A percentile compares a stretch with the other conserved stretches of the same genome.
Evolutionary conservation across 2,113 vertebrate genomes (phyloP).

Genomic region (Leptobrachium leishanense): DNA sequence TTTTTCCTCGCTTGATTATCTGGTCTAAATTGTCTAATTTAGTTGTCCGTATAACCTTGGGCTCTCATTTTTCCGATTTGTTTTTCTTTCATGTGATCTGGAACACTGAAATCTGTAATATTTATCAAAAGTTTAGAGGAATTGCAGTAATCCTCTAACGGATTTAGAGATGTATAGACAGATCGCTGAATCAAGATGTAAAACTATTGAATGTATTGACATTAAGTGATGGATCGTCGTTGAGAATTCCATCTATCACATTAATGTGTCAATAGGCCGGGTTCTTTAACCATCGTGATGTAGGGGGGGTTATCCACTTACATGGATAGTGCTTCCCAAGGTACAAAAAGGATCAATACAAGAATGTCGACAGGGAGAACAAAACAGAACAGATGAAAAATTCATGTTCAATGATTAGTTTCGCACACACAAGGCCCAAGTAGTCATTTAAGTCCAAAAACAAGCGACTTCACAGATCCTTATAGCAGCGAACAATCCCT

Average conservation of each 20-base stretch:
- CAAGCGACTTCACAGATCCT: no score
- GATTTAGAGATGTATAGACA: constrained; percentile 39
- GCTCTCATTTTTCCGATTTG: neutral
- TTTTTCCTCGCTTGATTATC: no score
- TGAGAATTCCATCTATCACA: constrained; percentile 21
- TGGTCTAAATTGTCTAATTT: no score
- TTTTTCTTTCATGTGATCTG: neutral
- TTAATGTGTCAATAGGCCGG: constrained; percentile 3
- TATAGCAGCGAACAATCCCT: no score
- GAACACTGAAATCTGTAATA: constrained; percentile 4
- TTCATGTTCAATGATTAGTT: no score
- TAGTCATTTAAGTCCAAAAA: no score
- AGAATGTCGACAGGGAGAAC: no score
- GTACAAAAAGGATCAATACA: neutral
- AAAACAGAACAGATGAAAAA: no score
- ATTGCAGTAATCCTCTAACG: constrained; percentile 29
- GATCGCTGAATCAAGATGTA: constrained; percentile 20
- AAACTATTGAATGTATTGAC: constrained; percentile 41
- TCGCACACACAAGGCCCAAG: no score
- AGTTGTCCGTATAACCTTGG: no score
- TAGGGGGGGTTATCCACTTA: neutral
- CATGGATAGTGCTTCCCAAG: neutral
- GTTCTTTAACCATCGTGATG: neutral
- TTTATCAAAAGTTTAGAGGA: constrained; percentile 19
- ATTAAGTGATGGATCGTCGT: constrained; percentile 24